Evolutionary conservation across 2,888 invertebrate genomes (phyloP).

Genomic region (Hipparchia semele): DNA sequence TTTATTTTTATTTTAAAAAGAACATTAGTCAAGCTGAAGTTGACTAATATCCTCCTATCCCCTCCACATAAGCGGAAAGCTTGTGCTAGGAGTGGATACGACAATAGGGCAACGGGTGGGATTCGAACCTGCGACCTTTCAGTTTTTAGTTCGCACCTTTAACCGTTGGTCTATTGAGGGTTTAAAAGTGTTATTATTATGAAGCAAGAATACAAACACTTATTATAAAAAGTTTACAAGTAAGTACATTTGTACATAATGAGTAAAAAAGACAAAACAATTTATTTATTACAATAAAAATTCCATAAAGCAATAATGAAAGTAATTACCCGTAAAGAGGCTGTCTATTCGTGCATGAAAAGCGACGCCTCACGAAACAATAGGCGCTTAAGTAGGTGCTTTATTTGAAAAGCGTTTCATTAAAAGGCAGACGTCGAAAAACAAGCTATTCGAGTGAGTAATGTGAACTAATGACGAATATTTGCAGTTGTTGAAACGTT

Average conservation of each 20-base stretch:
- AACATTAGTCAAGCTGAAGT: too few relatives aligned
- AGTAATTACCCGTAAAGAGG: conserved; percentile 36
- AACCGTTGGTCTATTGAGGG: too few relatives aligned
- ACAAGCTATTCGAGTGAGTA: conserved; percentile 64
- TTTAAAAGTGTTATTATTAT: too few relatives aligned
- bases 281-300: conserved; percentile 8
- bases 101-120: too few relatives aligned
- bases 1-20: too few relatives aligned
- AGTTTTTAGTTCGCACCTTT: too few relatives aligned
- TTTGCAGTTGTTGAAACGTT: conserved; percentile 65
- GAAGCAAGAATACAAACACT: too few relatives aligned
- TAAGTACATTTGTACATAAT: background rate
- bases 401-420: conserved; percentile 52
- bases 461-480: conserved; percentile 72
- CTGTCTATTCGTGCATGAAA: conserved; percentile 41
- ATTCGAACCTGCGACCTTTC: too few relatives aligned
- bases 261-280: background rate
- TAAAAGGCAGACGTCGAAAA: conserved; percentile 69
- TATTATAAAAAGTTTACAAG: background rate
- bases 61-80: too few relatives aligned
- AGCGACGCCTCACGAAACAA: conserved; percentile 42
- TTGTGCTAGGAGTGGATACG: too few relatives aligned
- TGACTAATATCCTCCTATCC: too few relatives aligned
- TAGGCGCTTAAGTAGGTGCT: conserved; percentile 43
- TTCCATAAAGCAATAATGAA: conserved; percentile 14